Percentiles rank a stretch among this genome's conserved stretches.
Evolutionary conservation across 1,140 invertebrate genomes (phyloP).

Genomic region (Caenorhabditis elegans): DNA sequence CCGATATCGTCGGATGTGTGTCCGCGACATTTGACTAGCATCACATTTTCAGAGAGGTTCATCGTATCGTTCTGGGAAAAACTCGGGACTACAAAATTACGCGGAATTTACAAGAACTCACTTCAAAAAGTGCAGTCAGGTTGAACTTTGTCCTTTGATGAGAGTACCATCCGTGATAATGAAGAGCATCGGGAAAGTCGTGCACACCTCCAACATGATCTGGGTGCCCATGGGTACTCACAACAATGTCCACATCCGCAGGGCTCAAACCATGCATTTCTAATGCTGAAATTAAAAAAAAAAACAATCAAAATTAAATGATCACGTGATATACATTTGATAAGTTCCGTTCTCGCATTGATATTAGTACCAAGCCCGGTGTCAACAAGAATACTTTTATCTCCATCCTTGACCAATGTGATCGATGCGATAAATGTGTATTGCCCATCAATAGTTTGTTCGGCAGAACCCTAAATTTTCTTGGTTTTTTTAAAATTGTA

Average conservation of each 20-base stretch:
- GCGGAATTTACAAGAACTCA: conserved; percentile 27
- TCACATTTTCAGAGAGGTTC: conserved; percentile 57
- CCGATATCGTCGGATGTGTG: conserved; percentile 63
- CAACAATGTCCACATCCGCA: conserved; percentile 58
- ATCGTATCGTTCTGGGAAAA: conserved; percentile 55
- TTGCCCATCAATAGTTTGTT: conserved; percentile 55
- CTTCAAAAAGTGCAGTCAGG: conserved; percentile 58
- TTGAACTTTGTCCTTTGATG: conserved; percentile 60
- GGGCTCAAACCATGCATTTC: conserved; percentile 51
- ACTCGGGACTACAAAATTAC: neutral
- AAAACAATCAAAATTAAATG: neutral
- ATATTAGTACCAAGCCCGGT: conserved; percentile 64
- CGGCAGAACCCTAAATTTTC: conserved; percentile 55
- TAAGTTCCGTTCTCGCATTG: conserved; percentile 56
- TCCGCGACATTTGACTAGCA: conserved; percentile 55
- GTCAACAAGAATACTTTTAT: conserved; percentile 61
- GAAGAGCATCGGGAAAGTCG: conserved; percentile 58
- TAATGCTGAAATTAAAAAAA: conserved; percentile 48
- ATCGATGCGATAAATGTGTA: conserved; percentile 63
- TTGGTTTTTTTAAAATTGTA: neutral
- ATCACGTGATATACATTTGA: conserved; percentile 48
- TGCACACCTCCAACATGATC: conserved; percentile 62
- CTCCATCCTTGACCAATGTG: conserved; percentile 58
- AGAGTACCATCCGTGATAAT: conserved; percentile 52
- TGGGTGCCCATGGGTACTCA: conserved; percentile 63